A percentile compares a stretch with the other conserved stretches of the same genome.
Conservation (phyloP, 2,113 vertebrate genomes). For the Podarcis raffonei region DNA sequence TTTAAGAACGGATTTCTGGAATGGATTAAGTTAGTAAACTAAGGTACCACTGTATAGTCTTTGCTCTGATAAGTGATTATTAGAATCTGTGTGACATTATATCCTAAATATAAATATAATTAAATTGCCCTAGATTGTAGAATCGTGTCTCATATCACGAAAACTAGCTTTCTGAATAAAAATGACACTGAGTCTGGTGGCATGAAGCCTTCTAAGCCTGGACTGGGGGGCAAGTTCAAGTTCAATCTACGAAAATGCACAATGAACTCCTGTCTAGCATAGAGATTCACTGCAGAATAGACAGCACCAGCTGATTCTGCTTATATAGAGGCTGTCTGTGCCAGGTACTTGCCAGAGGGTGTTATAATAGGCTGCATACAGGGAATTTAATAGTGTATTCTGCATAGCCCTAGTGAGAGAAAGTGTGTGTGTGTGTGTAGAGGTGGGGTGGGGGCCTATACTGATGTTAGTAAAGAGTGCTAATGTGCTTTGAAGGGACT, state of each 20-base stretch:
- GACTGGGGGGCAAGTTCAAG: not conserved
- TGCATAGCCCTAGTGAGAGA: not conserved
- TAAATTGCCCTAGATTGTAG: not conserved
- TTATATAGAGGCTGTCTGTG: not conserved
- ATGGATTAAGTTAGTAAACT: too few relatives aligned
- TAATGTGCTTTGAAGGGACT: conserved; percentile 8
- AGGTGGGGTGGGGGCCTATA: not conserved
- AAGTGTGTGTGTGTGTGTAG: not conserved
- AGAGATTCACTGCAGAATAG: not conserved
- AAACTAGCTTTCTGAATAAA: not conserved
- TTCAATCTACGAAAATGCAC: not conserved
- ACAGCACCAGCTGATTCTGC: not conserved
- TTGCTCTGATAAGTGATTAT: not conserved
- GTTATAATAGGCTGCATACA: not conserved
- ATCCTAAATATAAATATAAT: not conserved
- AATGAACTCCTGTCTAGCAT: conserved; percentile 47
- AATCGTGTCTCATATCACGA: not conserved
- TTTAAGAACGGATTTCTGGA: too few relatives aligned
- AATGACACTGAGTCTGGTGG: not conserved
- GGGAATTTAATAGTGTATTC: not conserved
- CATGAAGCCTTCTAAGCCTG: conserved; percentile 12
- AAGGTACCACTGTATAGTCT: too few relatives aligned
- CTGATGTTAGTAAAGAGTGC: not conserved
- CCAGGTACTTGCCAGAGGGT: not conserved
- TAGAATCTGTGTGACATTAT: not conserved